phyloP scores from a whole-genome alignment of 2,113 vertebrate genomes.

The Ciconia maguari region DNA sequence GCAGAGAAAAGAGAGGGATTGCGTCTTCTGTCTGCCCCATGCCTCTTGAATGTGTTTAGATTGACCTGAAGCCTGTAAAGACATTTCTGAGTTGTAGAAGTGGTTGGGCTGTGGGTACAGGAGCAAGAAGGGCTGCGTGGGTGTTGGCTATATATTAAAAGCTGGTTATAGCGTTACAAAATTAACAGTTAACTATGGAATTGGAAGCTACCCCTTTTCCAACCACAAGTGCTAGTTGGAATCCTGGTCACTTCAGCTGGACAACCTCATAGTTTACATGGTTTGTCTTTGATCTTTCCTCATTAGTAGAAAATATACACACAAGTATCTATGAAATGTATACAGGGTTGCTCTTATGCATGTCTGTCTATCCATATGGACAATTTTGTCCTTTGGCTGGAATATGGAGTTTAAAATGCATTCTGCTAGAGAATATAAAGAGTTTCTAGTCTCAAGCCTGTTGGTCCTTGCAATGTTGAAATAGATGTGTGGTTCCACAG shows the following conservation, averaged over 20 bases:
- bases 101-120: neutral
- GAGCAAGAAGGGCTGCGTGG: neutral
- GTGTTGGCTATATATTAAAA: neutral
- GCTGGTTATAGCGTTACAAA: neutral
- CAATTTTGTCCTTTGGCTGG: neutral
- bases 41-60: neutral
- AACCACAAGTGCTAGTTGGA: neutral
- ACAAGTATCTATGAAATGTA: neutral
- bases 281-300: neutral
- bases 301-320: neutral
- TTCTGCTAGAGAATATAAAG: neutral
- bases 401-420: neutral
- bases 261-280: neutral
- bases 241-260: neutral
- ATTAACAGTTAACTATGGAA: neutral
- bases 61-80: neutral
- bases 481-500: neutral
- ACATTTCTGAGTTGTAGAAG: neutral
- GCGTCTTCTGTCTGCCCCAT: neutral
- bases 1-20: neutral
- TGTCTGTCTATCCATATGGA: neutral
- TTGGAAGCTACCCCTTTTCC: neutral
- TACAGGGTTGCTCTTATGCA: fast-evolving
- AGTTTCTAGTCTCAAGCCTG: neutral
- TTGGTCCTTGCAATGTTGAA: neutral